Evolutionary conservation across 2,888 invertebrate genomes (phyloP), one percentile per base, ranked within the genome.

Genomic region (Aplocera efformata): DNA sequence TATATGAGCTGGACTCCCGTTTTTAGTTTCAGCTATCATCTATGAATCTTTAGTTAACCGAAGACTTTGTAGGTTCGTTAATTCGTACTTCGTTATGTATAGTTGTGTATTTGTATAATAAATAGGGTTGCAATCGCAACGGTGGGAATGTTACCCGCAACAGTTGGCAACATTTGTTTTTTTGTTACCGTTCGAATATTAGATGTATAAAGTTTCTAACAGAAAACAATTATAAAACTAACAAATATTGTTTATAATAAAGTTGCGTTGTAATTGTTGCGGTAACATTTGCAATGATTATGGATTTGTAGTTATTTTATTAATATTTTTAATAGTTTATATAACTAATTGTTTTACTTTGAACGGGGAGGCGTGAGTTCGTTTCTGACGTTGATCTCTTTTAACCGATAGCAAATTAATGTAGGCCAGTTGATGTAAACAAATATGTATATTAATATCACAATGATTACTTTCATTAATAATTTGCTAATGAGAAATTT

Each of bases 351-450:
- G 13, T 17, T 17, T 17, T 17, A 17, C 50, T 48, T 55, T 53
- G 30, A 32, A 38, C 36, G 30, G 60, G 58, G 63, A 60, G 63
- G 56, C 53, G 62, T 53, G 60, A 42, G 43, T 56, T 41, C 38
- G 57, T 46, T 27, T 48, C 42, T 47, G 45, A 56, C 55, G 51
- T 53, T 64, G 72, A 72, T 72, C 72, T 72, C 72, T 64, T 52
- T n/a, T 48, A 56, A 59, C 67, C 64, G 63, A 63, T 72, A 67
- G 67, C 66, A 63, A 63, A 56, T 36, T 41, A 23, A 38, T 35
- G 34, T 42, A 48, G 50, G 48, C 48, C 50, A 53, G 46, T 50
- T 27, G 5, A 17, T 3, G 5, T 5, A 17, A 17, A 17, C 13
- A 17, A 3, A 17, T 17, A 17, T 17, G 5, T 17, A 5, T 17